phyloP scores from a whole-genome alignment of 2,113 vertebrate species.

The Prinia subflava region DNA sequence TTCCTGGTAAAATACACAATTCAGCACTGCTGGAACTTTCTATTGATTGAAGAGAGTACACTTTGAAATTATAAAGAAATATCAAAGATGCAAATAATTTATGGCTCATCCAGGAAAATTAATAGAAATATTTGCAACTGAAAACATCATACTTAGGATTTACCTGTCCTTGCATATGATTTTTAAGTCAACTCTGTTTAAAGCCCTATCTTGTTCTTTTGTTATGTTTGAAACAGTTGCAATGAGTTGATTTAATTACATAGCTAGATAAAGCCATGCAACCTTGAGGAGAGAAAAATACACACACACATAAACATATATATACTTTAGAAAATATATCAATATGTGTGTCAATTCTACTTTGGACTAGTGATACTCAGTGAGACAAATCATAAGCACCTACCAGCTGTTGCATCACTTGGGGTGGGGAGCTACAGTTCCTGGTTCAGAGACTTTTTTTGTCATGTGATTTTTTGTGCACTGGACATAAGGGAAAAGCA shows the following conservation, averaged over 20 bases:
- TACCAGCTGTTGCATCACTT: background rate
- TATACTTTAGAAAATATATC: background rate
- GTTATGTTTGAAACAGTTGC: background rate
- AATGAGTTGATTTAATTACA: background rate
- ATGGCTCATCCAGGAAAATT: background rate
- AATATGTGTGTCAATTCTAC: background rate
- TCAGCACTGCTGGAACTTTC: background rate
- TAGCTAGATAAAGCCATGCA: background rate
- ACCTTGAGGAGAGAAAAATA: background rate
- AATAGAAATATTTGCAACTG: background rate
- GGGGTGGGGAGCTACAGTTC: background rate
- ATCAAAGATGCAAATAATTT: background rate
- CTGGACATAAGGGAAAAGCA: background rate
- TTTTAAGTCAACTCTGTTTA: background rate
- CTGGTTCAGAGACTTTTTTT: background rate
- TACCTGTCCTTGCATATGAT: background rate
- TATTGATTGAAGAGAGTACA: background rate
- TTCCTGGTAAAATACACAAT: background rate
- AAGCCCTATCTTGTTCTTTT: background rate
- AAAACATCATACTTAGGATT: background rate
- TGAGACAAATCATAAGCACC: background rate
- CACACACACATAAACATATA: too few species aligned
- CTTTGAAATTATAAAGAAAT: background rate
- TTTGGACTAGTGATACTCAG: background rate
- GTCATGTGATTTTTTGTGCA: background rate